These are phyloP conservation scores for Hycleus cichorii DNA, from an alignment of 1,140 invertebrate species.

Conservation along the genomic window DNA sequence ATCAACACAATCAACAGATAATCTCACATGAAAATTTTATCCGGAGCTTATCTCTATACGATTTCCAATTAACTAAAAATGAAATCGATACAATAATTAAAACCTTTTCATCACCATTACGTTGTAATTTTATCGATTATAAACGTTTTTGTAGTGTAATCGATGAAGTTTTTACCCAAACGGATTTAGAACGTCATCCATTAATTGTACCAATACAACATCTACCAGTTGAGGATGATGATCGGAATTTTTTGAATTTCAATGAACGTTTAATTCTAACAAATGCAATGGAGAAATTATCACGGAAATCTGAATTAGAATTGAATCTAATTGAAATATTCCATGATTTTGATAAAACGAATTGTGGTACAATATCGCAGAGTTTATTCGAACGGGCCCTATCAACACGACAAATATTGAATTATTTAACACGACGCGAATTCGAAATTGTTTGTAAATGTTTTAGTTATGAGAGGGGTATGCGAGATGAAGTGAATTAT, in stretches of 20 bases:
- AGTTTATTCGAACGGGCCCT: slow-evolving; percentile 53
- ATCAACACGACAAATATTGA: slow-evolving; percentile 51
- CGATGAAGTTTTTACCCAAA: slow-evolving; percentile 57
- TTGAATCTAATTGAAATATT: slow-evolving; percentile 41
- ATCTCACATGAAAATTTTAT: slow-evolving; percentile 56
- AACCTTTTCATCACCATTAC: slow-evolving; percentile 52
- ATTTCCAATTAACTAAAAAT: slow-evolving; percentile 51
- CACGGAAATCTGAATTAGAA: slow-evolving; percentile 52
- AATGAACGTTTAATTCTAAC: slow-evolving; percentile 54
- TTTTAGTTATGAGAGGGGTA: slow-evolving; percentile 52
- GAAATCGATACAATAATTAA: slow-evolving; percentile 50
- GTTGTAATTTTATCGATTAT: slow-evolving; percentile 53
- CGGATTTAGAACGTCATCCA: slow-evolving; percentile 54
- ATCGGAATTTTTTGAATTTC: slow-evolving; percentile 59
- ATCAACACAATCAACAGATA: slow-evolving; percentile 50
- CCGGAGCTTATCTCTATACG: slow-evolving; percentile 51
- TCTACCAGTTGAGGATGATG: slow-evolving; percentile 49
- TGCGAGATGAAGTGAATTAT: slow-evolving; percentile 55
- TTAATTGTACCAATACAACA: slow-evolving; percentile 56
- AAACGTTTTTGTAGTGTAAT: slow-evolving; percentile 53
- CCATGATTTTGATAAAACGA: slow-evolving; percentile 57
- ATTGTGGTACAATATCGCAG: slow-evolving; percentile 54
- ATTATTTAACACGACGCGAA: slow-evolving; percentile 51
- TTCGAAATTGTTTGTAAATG: slow-evolving; percentile 58
- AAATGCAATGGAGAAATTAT: slow-evolving; percentile 54